phyloP scores from a whole-genome alignment of 2,888 invertebrate species.

The Hybos culiciformis region DNA sequence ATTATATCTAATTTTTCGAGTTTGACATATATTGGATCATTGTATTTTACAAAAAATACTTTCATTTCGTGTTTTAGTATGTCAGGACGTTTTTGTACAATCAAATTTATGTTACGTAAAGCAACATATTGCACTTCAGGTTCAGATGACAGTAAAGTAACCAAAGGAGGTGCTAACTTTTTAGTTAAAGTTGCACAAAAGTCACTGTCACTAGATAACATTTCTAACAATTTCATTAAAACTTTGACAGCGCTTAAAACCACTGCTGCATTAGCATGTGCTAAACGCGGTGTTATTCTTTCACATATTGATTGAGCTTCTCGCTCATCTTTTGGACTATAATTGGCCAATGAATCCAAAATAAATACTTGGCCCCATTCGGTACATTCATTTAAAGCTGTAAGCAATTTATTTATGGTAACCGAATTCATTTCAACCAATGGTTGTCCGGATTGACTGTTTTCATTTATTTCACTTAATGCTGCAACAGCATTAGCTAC shows the following conservation, averaged over 20 bases:
- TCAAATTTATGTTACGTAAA: conserved; percentile 92
- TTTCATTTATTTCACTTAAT: conserved; percentile 94
- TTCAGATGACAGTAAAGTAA: conserved; percentile 92
- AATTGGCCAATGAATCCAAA: conserved; percentile 92
- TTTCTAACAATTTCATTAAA: conserved; percentile 96
- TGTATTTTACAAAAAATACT: conserved; percentile 99
- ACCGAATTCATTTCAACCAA: conserved; percentile 91
- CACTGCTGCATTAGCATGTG: conserved; percentile 98
- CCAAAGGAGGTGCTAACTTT: conserved; percentile 96
- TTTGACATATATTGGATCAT: conserved; percentile 99
- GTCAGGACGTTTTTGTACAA: conserved; percentile 97
- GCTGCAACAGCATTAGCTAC: conserved; percentile 99
- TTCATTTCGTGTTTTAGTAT: conserved; percentile 99
- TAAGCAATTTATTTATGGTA: conserved; percentile 94
- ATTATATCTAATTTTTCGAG: conserved; percentile 97
- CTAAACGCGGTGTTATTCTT: conserved; percentile 89
- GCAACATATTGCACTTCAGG: conserved; percentile 99
- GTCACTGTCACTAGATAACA: conserved; percentile 85
- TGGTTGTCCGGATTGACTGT: conserved; percentile 87
- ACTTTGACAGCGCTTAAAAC: conserved; percentile 96
- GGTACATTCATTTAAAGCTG: conserved; percentile 97
- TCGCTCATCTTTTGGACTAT: conserved; percentile 89
- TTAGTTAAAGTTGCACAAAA: conserved; percentile 88
- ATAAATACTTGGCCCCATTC: conserved; percentile 99
- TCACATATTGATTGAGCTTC: conserved; percentile 98